Evolutionary conservation across 1,140 invertebrate species (phyloP).

Genomic region (Drosophila albomicans): DNA sequence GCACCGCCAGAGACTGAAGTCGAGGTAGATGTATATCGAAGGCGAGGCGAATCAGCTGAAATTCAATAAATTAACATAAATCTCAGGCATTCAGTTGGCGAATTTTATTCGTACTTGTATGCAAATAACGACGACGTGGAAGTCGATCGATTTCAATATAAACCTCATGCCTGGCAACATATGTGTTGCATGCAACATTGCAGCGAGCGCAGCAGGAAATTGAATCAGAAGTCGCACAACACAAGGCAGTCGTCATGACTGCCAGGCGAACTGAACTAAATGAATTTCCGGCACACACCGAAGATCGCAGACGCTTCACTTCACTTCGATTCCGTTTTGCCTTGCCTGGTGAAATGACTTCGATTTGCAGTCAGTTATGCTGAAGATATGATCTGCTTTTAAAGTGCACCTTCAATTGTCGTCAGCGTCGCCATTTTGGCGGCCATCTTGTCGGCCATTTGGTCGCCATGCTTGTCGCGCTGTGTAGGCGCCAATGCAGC

Average conservation of each 20-base stretch:
- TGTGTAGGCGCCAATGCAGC: slow-evolving; percentile 69
- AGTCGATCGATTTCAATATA: slow-evolving; percentile 77
- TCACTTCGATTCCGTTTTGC: slow-evolving; percentile 1
- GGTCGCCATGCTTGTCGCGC: slow-evolving; percentile 58
- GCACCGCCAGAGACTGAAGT: not conserved
- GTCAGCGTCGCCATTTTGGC: slow-evolving; percentile 60
- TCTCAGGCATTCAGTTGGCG: slow-evolving; percentile 54
- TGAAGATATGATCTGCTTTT: slow-evolving; percentile 22
- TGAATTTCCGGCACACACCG: slow-evolving; percentile 4
- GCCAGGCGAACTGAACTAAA: not conserved
- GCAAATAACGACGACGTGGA: slow-evolving; percentile 55
- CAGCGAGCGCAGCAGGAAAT: slow-evolving; percentile 51
- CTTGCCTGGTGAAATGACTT: not conserved
- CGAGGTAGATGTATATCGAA: slow-evolving; percentile 35
- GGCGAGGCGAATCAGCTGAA: slow-evolving; percentile 64
- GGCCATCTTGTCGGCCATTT: slow-evolving; percentile 52
- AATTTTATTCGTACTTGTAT: slow-evolving; percentile 47
- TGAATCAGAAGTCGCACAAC: slow-evolving; percentile 52
- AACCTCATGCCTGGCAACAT: slow-evolving; percentile 75
- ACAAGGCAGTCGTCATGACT: not conserved
- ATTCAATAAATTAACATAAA: slow-evolving; percentile 82
- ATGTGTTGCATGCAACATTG: slow-evolving; percentile 47
- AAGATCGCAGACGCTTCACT: not conserved
- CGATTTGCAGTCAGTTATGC: not conserved
- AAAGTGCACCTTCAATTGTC: slow-evolving; percentile 41